Base-by-base conservation (phyloP, 2,888 invertebrate species). In the Sericinus montela region DNA sequence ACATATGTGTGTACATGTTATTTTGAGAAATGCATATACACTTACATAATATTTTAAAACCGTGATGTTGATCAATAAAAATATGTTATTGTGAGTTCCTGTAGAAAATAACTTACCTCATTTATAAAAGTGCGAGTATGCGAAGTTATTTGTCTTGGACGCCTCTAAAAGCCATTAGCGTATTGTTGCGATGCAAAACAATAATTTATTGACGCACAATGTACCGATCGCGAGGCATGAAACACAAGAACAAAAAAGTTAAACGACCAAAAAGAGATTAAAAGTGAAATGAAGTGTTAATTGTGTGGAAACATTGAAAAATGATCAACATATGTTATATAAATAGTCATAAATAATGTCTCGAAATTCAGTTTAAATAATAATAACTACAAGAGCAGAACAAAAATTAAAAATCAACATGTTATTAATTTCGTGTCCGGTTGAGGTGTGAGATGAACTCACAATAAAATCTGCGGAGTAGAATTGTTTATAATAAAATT, bases 311-410 rank as follows among this genome's bases (percentile, higher is more conserved):
- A 85, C 87, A 86, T 86, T 87, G 87, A 88, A 83, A 85, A 87
- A 88, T 87, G 85, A 82, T 85, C 84, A 84, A 81, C 87, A 87
- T 88, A 87, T 80, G 84, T 86, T 87, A 87, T 87, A 86, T 87
- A 87, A 88, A 87, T 87, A 88, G 79, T 82, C 78, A 87, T 87
- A 88, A 88, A 87, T 87, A 86, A 84, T 73, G 67, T 55, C 72
- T 80, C 80, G 79, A 82, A 83, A 84, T 85, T 84, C 84, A 85
- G 86, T 85, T 87, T 87, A 87, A 88, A 82, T 85, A 87, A 86
- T 86, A 86, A 87, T 85, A 88, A 86, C 83, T 85, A 81, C 82
- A 82, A 79, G 77, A 81, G 69, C 71, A 72, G 74, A 80, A 82
- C 74, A 82, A 80, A 74, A 85, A 83, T 78, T 84, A 86, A 87